Conservation (phyloP, 2,797 vertebrate genomes). For the Salmo trutta region DNA sequence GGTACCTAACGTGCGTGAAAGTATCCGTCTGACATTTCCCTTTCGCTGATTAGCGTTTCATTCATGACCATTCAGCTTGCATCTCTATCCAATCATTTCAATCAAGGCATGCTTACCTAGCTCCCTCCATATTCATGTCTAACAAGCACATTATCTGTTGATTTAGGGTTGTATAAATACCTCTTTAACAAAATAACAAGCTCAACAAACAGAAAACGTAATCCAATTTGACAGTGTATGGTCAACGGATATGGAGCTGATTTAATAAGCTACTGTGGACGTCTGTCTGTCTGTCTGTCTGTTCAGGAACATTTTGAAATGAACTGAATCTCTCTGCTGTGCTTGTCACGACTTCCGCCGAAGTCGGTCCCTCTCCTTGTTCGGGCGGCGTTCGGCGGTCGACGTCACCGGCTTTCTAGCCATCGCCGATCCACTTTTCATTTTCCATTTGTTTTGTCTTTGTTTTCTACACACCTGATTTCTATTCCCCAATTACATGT, state of each 20-base stretch:
- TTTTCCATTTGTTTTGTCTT: no score
- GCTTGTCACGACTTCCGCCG: no score
- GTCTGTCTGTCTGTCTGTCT: constrained; percentile 6
- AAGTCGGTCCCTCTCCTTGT: no score
- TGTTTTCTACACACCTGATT: no score
- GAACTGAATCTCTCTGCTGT: neutral
- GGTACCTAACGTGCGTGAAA: constrained; percentile 23
- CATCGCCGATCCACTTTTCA: no score
- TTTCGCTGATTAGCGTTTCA: constrained; percentile 27
- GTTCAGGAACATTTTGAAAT: neutral
- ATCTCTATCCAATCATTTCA: constrained; percentile 25
- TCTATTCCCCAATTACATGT: no score
- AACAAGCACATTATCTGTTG: constrained; percentile 2
- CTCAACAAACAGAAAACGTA: no score
- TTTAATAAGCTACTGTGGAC: neutral
- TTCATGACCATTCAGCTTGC: constrained; percentile 1
- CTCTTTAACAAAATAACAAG: constrained; percentile 1
- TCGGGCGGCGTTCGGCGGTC: no score
- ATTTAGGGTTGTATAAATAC: neutral
- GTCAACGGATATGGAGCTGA: neutral
- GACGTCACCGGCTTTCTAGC: no score
- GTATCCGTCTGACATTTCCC: constrained; percentile 27
- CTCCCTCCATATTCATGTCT: neutral
- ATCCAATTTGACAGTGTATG: neutral
- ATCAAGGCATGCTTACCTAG: neutral